Evolutionary conservation across 2,113 vertebrate species (phyloP).

Genomic region (Callorhinus ursinus): DNA sequence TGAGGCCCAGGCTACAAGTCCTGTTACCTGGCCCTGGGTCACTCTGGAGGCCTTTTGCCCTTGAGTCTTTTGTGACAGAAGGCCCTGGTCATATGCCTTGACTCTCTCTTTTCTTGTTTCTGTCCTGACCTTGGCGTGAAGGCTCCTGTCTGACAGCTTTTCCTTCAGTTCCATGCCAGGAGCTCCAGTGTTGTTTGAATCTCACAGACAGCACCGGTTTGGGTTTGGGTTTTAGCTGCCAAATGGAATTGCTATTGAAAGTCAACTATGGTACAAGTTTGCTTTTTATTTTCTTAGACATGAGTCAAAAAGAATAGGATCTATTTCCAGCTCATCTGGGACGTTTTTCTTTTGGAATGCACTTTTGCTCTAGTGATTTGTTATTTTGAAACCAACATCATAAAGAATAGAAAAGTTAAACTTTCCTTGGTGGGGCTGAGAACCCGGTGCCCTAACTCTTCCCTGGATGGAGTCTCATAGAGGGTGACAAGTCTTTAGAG

Average conservation of each 20-base stretch:
- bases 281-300: conserved; percentile 77
- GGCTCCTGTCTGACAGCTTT: conserved; percentile 7
- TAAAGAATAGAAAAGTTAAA: conserved; percentile 68
- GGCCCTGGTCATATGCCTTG: background rate
- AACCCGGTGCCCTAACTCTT: conserved; percentile 44
- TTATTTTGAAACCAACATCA: conserved; percentile 68
- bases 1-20: background rate
- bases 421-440: conserved; percentile 62
- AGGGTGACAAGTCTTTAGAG: conserved; percentile 70
- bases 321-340: conserved; percentile 66
- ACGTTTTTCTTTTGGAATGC: conserved; percentile 68
- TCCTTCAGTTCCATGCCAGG: conserved; percentile 53
- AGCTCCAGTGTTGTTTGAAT: conserved; percentile 71
- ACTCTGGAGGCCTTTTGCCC: background rate
- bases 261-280: conserved; percentile 59
- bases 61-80: background rate
- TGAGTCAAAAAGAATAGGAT: conserved; percentile 73
- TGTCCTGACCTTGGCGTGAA: conserved; percentile 34
- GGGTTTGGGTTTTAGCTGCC: conserved; percentile 61
- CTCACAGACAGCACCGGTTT: conserved; percentile 17
- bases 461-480: conserved; percentile 34
- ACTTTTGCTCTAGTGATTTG: conserved; percentile 68
- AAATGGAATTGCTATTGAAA: conserved; percentile 72
- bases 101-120: conserved; percentile 26
- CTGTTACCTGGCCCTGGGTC: background rate